These are phyloP conservation scores for Diarsia dahlii DNA, from an alignment of 2,888 invertebrate species.

Conservation along the genomic window DNA sequence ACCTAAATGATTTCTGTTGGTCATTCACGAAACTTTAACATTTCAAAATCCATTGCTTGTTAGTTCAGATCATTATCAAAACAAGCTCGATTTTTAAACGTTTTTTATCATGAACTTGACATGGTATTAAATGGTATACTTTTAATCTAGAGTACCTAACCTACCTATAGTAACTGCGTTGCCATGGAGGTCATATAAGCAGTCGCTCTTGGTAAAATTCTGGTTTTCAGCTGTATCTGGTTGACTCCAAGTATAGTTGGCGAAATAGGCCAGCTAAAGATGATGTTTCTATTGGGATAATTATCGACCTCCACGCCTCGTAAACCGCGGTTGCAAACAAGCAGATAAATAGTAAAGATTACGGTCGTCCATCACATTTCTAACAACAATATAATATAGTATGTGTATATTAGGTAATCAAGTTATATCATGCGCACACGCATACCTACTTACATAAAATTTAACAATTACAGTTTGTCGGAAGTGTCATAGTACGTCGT, in stretches of 20 bases:
- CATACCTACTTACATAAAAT: slow-evolving; percentile 64
- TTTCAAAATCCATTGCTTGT: slow-evolving; percentile 35
- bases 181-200: too few relatives aligned
- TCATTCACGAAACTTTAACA: slow-evolving; percentile 39
- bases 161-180: too few relatives aligned
- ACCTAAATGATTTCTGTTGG: not conserved
- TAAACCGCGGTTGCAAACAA: not conserved
- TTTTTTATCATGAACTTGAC: too few relatives aligned
- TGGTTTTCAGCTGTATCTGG: not conserved
- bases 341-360: not conserved
- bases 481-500: slow-evolving; percentile 56
- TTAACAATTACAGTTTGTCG: slow-evolving; percentile 63
- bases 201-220: too few relatives aligned
- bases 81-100: too few relatives aligned
- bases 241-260: not conserved
- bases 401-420: slow-evolving; percentile 54
- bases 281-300: too few relatives aligned
- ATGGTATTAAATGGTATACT: too few relatives aligned
- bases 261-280: not conserved
- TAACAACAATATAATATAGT: slow-evolving; percentile 52
- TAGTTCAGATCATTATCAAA: not conserved
- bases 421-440: slow-evolving; percentile 62
- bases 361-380: slow-evolving; percentile 35
- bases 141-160: too few relatives aligned
- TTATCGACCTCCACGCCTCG: too few relatives aligned